phyloP scores from a whole-genome alignment of 2,113 vertebrate species.

The Donacobius atricapilla region DNA sequence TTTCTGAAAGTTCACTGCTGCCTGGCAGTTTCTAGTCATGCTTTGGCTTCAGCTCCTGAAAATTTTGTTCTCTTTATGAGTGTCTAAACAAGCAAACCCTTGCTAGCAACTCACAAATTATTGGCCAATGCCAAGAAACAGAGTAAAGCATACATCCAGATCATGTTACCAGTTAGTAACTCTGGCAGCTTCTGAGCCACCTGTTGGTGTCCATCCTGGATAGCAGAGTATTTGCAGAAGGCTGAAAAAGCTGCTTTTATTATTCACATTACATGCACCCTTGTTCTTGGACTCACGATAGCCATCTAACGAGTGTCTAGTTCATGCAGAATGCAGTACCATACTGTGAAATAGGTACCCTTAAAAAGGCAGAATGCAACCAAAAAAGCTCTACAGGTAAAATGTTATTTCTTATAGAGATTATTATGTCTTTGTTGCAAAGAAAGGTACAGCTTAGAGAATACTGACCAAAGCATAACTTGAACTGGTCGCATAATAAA shows the following conservation, averaged over 20 bases:
- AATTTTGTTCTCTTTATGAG: background rate
- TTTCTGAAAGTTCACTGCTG: background rate
- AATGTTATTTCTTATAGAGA: background rate
- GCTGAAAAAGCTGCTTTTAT: background rate
- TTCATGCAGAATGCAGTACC: background rate
- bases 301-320: background rate
- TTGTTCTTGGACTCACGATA: background rate
- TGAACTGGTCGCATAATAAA: background rate
- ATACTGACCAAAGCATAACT: background rate
- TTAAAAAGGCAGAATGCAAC: background rate
- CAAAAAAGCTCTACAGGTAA: background rate
- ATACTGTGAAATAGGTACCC: background rate
- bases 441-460: background rate
- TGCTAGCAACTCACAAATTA: background rate
- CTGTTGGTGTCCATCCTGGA: background rate
- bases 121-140: background rate
- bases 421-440: background rate
- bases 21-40: background rate
- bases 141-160: background rate
- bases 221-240: background rate
- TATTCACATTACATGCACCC: background rate
- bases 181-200: background rate
- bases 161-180: background rate
- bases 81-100: background rate
- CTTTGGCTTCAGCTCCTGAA: background rate